Conservation (phyloP, 2,888 invertebrate species). For the Leucophenga maculata region DNA sequence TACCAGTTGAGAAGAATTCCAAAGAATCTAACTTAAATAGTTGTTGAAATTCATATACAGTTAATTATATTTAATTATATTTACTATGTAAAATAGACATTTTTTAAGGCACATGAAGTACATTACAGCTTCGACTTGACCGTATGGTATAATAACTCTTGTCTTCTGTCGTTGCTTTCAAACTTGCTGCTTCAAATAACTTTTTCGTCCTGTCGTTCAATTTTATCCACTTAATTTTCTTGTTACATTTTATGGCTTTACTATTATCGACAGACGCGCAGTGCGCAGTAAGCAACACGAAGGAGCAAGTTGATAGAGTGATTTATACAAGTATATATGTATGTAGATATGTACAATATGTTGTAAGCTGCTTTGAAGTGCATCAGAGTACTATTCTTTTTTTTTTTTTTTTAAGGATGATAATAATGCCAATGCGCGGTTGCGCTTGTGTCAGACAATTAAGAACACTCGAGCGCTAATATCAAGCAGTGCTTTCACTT, state of each 20-base stretch:
- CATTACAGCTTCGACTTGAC: too few relatives aligned
- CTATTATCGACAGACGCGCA: constrained; percentile 48
- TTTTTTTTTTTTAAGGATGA: not conserved
- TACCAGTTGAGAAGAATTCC: too few relatives aligned
- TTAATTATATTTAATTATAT: too few relatives aligned
- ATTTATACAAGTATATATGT: constrained; percentile 40
- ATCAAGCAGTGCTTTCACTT: too few relatives aligned
- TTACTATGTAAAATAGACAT: too few relatives aligned
- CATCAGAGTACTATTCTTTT: not conserved
- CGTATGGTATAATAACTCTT: constrained; percentile 5
- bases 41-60: too few relatives aligned
- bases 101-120: too few relatives aligned
- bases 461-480: too few relatives aligned
- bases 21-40: too few relatives aligned
- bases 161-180: not conserved
- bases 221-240: constrained; percentile 52
- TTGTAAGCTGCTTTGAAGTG: not conserved
- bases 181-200: constrained; percentile 5
- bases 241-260: constrained; percentile 55
- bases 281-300: constrained; percentile 4
- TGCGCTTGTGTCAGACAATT: too few relatives aligned
- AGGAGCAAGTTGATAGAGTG: constrained; percentile 46
- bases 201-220: constrained; percentile 30
- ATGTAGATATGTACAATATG: not conserved
- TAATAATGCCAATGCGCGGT: not conserved